A percentile compares a stretch with the other conserved stretches of the same genome.
Conservation (phyloP, 1,140 invertebrate species). For the Ridgeia piscesae region DNA sequence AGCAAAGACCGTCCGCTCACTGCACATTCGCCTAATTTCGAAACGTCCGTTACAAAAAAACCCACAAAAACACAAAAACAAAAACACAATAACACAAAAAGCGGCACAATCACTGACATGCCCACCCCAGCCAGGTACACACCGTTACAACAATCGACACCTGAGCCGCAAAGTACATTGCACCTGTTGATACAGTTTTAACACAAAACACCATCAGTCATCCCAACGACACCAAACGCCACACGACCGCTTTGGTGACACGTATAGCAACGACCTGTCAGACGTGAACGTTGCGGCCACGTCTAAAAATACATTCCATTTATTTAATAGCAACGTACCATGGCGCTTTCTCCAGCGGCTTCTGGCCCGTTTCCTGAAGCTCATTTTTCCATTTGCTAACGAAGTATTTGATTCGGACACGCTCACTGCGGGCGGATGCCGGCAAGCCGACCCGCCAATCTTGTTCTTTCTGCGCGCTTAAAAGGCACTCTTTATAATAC, state of each 20-base stretch:
- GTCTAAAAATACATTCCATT: neutral
- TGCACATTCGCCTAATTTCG: too few species aligned
- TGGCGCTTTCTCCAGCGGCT: neutral
- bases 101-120: neutral
- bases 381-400: constrained; percentile 1
- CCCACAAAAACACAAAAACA: neutral
- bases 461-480: neutral
- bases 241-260: neutral
- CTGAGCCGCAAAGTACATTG: neutral
- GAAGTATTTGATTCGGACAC: neutral
- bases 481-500: neutral
- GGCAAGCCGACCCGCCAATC: neutral
- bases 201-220: neutral
- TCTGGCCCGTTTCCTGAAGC: neutral
- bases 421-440: neutral
- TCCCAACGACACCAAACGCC: neutral
- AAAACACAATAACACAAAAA: neutral
- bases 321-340: neutral
- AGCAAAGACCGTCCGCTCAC: too few species aligned
- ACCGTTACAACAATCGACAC: neutral
- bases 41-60: neutral
- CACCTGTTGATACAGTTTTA: neutral
- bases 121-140: neutral
- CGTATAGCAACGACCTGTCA: neutral
- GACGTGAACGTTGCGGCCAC: neutral